Conservation (phyloP, 2,888 invertebrate genomes). For the Tethea ocularis region DNA sequence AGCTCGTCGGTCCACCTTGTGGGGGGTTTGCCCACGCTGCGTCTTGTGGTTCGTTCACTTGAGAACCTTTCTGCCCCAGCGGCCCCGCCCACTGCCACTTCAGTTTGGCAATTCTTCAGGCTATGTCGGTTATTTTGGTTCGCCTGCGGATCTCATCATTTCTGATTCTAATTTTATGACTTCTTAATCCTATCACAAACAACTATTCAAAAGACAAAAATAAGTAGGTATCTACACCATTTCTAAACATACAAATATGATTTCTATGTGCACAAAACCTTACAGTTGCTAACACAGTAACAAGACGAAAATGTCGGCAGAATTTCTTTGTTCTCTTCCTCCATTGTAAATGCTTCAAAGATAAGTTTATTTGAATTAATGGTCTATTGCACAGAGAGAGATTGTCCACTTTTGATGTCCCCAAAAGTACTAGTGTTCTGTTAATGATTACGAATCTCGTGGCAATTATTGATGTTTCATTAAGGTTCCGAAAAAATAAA, state of each 20-base stretch:
- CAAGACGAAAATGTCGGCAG: background rate
- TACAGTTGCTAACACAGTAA: background rate
- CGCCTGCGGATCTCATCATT: too few species aligned
- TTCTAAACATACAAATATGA: background rate
- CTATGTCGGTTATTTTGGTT: too few species aligned
- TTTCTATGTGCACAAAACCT: background rate
- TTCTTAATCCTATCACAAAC: too few species aligned
- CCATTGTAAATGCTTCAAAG: background rate
- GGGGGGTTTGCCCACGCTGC: too few species aligned
- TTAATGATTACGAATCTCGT: background rate
- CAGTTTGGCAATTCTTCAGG: too few species aligned
- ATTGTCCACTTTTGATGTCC: background rate
- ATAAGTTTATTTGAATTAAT: background rate
- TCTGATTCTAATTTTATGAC: too few species aligned
- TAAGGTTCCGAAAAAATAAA: too few species aligned
- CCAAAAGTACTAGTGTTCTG: background rate
- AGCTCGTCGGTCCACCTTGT: too few species aligned
- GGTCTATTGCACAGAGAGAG: background rate
- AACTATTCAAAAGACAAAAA: background rate
- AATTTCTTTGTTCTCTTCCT: background rate
- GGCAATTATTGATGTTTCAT: too few species aligned
- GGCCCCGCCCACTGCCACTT: too few species aligned
- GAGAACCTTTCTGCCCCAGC: too few species aligned
- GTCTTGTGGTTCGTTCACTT: too few species aligned
- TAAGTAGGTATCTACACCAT: background rate